These are phyloP conservation scores for Brachylomia viminalis DNA, from an alignment of 2,888 invertebrate species.

Conservation along the genomic window DNA sequence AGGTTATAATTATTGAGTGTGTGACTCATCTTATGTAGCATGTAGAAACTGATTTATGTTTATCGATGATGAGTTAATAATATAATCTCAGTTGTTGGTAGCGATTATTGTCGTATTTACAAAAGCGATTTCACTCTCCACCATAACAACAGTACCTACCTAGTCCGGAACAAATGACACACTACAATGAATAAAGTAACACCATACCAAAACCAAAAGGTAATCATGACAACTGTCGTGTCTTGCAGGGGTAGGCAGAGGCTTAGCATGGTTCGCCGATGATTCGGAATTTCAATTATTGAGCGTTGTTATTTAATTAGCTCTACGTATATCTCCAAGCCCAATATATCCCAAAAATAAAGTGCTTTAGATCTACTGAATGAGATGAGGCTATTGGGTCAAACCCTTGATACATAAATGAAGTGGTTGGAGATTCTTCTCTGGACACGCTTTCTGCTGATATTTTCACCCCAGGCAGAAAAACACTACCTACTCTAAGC, in stretches of 20 bases:
- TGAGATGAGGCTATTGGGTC: neutral
- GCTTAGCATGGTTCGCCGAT: neutral
- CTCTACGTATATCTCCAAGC: neutral
- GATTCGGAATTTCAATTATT: neutral
- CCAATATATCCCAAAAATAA: neutral
- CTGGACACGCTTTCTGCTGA: neutral
- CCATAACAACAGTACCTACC: no score
- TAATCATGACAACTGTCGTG: neutral
- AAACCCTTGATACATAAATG: neutral
- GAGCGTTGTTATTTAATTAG: neutral
- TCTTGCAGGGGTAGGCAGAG: neutral
- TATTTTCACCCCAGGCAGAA: neutral
- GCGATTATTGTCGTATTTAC: neutral
- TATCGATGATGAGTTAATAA: neutral
- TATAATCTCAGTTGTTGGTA: neutral
- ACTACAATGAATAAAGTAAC: neutral
- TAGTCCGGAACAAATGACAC: neutral
- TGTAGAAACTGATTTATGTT: neutral
- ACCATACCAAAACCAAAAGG: neutral
- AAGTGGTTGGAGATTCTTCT: neutral
- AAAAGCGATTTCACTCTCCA: neutral
- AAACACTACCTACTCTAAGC: neutral
- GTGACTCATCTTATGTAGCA: conserved; percentile 8
- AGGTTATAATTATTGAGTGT: neutral
- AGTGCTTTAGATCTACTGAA: neutral